Evolutionary conservation across 2,113 vertebrate genomes (phyloP).

Genomic region (Dendropsophus ebraccatus): DNA sequence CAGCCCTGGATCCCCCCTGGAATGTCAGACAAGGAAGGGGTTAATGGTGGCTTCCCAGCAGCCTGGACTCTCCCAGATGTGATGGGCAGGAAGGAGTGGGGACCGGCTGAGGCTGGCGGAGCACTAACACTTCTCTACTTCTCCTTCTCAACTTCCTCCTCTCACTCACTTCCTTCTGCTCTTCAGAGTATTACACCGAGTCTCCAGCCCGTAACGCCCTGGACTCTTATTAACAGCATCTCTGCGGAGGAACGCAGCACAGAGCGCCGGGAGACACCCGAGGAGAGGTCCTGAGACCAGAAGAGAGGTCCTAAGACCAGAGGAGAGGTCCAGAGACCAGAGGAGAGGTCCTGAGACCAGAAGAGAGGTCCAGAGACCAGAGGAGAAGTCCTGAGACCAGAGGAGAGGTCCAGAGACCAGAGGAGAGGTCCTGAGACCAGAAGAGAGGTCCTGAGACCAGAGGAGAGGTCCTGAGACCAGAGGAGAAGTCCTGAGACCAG

Average conservation of each 20-base stretch:
- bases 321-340: not conserved
- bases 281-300: not conserved
- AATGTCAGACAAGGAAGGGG: not conserved
- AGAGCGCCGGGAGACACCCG: too few relatives aligned
- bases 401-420: not conserved
- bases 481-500: not conserved
- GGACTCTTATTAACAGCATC: not conserved
- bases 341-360: not conserved
- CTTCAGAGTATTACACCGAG: slow-evolving; percentile 9
- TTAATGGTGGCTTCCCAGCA: slow-evolving; percentile 29
- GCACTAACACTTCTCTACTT: slow-evolving; percentile 27
- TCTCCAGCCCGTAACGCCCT: slow-evolving; percentile 32
- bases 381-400: not conserved
- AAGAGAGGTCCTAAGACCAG: not conserved
- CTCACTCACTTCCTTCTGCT: slow-evolving; percentile 54
- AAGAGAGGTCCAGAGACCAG: not conserved
- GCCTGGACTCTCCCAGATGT: too few relatives aligned
- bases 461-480: not conserved
- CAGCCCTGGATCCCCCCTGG: not conserved
- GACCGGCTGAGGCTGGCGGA: too few relatives aligned
- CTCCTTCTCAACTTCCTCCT: slow-evolving; percentile 49
- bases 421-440: not conserved
- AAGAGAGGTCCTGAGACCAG: not conserved
- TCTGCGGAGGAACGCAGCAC: not conserved
- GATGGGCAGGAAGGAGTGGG: not conserved